These are phyloP conservation scores for Schizothorax lantsangensis DNA, from an alignment of 2,797 vertebrate genomes.

Conservation along the genomic window DNA sequence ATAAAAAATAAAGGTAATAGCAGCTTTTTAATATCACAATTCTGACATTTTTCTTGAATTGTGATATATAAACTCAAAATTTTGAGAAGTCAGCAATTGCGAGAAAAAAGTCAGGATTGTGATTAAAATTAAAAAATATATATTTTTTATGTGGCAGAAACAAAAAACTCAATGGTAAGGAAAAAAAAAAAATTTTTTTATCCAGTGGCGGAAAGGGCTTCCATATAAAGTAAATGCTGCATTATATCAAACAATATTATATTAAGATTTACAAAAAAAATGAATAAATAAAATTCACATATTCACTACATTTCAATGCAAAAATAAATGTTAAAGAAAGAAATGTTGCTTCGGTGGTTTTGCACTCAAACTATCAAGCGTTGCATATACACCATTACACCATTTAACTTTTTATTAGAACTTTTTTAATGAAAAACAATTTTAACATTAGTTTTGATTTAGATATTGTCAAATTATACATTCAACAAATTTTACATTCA, in stretches of 20 bases:
- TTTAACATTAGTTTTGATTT: background rate
- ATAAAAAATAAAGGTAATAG: too few relatives aligned
- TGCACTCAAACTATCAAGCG: background rate
- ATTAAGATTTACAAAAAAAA: background rate
- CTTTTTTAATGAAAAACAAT: background rate
- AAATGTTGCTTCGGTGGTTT: background rate
- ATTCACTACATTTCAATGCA: background rate
- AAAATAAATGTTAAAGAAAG: background rate
- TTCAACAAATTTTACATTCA: background rate
- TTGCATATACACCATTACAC: background rate
- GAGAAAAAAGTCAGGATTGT: too few relatives aligned
- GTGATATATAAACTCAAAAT: too few relatives aligned
- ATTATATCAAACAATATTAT: background rate
- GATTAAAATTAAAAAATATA: too few relatives aligned
- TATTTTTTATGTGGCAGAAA: too few relatives aligned
- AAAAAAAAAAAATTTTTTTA: too few relatives aligned
- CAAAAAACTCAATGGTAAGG: too few relatives aligned
- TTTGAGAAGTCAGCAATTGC: too few relatives aligned
- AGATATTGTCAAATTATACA: background rate
- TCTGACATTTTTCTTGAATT: background rate
- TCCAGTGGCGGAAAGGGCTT: background rate
- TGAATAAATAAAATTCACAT: background rate
- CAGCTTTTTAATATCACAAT: background rate
- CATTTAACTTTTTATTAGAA: too few relatives aligned
- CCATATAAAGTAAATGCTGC: background rate